phyloP scores from a whole-genome alignment of 2,113 vertebrate species.

The Piaya cayana region DNA sequence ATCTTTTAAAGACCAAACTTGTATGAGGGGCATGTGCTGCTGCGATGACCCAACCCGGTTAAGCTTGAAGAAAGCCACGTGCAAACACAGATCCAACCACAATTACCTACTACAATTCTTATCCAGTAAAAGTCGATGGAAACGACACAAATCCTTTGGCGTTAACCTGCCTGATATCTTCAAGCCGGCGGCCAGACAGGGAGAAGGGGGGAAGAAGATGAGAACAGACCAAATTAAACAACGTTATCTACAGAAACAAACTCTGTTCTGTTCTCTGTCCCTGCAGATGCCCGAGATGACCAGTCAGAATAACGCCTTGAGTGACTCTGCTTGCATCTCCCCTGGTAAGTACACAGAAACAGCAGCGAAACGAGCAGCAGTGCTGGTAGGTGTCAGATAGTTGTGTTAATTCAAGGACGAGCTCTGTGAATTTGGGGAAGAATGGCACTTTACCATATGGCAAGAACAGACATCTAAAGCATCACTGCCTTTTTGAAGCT shows the following conservation, averaged over 20 bases:
- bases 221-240: neutral
- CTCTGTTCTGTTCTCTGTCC: neutral
- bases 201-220: neutral
- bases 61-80: neutral
- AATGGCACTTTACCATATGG: slow-evolving; percentile 27
- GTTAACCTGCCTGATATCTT: neutral
- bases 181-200: neutral
- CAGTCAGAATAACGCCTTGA: neutral
- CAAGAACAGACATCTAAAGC: slow-evolving; percentile 14
- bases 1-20: neutral
- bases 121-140: neutral
- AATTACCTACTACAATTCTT: neutral
- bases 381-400: neutral
- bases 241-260: neutral
- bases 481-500: slow-evolving; percentile 15
- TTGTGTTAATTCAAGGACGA: neutral
- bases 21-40: neutral
- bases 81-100: neutral
- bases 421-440: neutral
- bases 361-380: slow-evolving; percentile 8
- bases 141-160: neutral
- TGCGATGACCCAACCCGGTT: neutral
- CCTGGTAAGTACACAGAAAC: neutral
- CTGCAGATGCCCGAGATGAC: neutral
- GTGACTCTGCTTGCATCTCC: neutral